A percentile compares a stretch with the other conserved stretches of the same genome.
Evolutionary conservation across 1,140 invertebrate genomes (phyloP).

Genomic region (Solenopsis fugax): DNA sequence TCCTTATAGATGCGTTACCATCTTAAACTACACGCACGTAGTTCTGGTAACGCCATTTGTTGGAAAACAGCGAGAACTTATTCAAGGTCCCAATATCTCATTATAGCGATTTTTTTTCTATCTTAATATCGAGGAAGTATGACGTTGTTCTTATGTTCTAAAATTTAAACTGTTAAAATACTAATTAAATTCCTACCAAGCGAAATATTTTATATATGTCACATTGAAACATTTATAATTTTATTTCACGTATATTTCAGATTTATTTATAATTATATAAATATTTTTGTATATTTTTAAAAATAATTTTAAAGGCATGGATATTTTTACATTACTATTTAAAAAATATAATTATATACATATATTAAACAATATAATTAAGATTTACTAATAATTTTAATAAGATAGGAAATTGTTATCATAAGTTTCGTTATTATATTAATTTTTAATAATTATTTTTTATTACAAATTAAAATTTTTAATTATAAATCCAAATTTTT

Average conservation of each 20-base stretch:
- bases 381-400: neutral
- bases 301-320: neutral
- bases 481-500: neutral
- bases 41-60: no score
- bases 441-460: neutral
- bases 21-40: no score
- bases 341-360: neutral
- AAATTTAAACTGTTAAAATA: conserved; percentile 8
- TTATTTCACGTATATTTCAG: neutral
- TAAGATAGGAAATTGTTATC: neutral
- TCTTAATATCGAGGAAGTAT: neutral
- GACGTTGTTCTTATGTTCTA: neutral
- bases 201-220: conserved; percentile 16
- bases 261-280: conserved; percentile 24
- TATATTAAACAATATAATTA: neutral
- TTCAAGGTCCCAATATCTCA: no score
- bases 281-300: neutral
- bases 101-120: neutral
- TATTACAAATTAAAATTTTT: neutral
- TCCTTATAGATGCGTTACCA: no score
- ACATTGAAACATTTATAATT: neutral
- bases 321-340: neutral
- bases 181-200: conserved; percentile 6
- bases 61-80: no score
- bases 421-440: neutral